Evolutionary conservation across 2,888 invertebrate genomes (phyloP).

Genomic region (Aspidapion aeneum): DNA sequence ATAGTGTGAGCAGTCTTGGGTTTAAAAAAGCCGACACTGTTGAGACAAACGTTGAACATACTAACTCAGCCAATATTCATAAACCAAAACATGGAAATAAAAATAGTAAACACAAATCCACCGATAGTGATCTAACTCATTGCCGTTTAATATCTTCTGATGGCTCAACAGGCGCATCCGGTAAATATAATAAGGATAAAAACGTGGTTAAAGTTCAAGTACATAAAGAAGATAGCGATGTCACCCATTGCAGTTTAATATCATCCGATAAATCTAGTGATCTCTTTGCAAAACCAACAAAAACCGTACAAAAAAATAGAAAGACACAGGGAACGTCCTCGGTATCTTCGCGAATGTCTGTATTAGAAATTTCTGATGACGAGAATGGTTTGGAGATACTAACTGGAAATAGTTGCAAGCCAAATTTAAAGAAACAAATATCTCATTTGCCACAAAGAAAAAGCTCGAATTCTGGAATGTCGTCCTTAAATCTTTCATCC

Average conservation of each 20-base stretch:
- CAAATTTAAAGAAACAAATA: neutral
- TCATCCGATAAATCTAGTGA: neutral
- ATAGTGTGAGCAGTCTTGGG: too few species aligned
- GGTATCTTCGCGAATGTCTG: neutral
- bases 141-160: too few species aligned
- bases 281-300: neutral
- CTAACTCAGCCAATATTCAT: neutral
- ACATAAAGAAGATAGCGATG: neutral
- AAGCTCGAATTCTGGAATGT: neutral
- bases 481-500: neutral
- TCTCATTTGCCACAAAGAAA: too few species aligned
- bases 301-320: neutral
- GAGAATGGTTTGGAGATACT: neutral
- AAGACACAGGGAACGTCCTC: neutral
- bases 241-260: neutral
- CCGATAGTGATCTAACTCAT: too few species aligned
- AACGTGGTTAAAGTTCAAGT: too few species aligned
- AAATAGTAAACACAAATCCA: neutral
- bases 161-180: neutral
- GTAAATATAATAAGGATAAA: neutral
- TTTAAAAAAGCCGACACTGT: too few species aligned
- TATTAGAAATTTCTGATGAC: neutral
- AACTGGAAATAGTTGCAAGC: neutral
- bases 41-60: too few species aligned
- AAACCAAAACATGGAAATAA: neutral